Percentiles rank a stretch among this genome's conserved stretches.
These are phyloP conservation scores for Apoda limacodes DNA, from an alignment of 2,888 invertebrate species.

Conservation along the genomic window DNA sequence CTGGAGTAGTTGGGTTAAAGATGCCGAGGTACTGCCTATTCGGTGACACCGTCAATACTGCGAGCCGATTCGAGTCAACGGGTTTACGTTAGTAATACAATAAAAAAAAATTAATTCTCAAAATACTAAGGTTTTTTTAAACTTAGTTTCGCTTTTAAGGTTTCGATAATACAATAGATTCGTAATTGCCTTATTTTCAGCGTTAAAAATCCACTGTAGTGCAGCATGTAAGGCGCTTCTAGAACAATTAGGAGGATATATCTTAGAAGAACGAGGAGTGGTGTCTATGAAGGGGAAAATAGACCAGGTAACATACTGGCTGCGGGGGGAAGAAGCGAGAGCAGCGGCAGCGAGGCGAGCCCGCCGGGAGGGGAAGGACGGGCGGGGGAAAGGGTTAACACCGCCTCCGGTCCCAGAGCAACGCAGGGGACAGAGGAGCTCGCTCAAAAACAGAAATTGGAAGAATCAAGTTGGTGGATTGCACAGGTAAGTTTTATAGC, in stretches of 20 bases:
- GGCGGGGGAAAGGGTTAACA: constrained; percentile 40
- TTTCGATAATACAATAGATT: too few species aligned
- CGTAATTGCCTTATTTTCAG: too few species aligned
- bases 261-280: constrained; percentile 79
- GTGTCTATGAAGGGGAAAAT: constrained; percentile 88
- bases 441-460: constrained; percentile 76
- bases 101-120: too few species aligned
- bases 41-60: constrained; percentile 94
- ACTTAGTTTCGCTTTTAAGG: too few species aligned
- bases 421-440: constrained; percentile 51
- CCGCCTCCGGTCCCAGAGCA: constrained; percentile 25
- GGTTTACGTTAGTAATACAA: constrained; percentile 74
- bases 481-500: constrained; percentile 39
- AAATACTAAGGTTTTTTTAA: too few species aligned
- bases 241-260: constrained; percentile 80
- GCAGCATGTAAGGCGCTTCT: constrained; percentile 76
- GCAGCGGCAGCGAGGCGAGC: constrained; percentile 46
- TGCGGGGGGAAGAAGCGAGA: constrained; percentile 78
- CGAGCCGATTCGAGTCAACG: constrained; percentile 88
- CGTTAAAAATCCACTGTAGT: constrained; percentile 87
- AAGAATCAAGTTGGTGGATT: constrained; percentile 59
- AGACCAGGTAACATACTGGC: constrained; percentile 85
- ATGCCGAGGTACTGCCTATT: constrained; percentile 95
- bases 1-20: constrained; percentile 91
- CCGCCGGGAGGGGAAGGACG: constrained; percentile 52